Evolutionary conservation across 2,113 vertebrate genomes (phyloP).

Genomic region (Sminthopsis crassicaudata): DNA sequence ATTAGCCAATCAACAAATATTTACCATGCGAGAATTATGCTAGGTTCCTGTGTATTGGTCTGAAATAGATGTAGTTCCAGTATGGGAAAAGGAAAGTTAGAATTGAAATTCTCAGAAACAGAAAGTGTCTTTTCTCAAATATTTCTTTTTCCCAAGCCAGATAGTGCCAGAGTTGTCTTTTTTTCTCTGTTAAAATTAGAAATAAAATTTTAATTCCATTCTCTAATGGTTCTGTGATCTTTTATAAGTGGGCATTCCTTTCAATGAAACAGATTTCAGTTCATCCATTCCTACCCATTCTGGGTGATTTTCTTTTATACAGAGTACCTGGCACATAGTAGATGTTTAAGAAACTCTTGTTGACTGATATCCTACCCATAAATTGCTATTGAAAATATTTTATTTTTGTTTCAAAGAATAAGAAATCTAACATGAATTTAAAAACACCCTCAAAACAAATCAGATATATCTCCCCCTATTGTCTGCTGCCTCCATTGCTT

Average conservation of each 20-base stretch:
- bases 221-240: not conserved
- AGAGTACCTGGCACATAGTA: not conserved
- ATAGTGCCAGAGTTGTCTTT: constrained; percentile 11
- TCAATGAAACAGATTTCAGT: not conserved
- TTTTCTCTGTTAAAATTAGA: not conserved
- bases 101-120: not conserved
- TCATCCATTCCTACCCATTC: not conserved
- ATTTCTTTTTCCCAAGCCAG: not conserved
- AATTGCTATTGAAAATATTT: not conserved
- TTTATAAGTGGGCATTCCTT: not conserved
- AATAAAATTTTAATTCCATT: constrained; percentile 1
- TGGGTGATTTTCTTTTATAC: not conserved
- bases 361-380: not conserved
- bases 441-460: not conserved
- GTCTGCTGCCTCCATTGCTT: not conserved
- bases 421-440: not conserved
- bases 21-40: not conserved
- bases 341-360: not conserved
- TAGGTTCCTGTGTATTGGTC: not conserved
- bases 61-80: not conserved
- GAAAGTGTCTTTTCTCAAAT: not conserved
- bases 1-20: not conserved
- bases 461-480: not conserved
- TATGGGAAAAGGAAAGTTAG: not conserved
- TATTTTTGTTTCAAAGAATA: constrained; percentile 10